Conservation (phyloP, 2,113 vertebrate species). For the Pluvianellus socialis region DNA sequence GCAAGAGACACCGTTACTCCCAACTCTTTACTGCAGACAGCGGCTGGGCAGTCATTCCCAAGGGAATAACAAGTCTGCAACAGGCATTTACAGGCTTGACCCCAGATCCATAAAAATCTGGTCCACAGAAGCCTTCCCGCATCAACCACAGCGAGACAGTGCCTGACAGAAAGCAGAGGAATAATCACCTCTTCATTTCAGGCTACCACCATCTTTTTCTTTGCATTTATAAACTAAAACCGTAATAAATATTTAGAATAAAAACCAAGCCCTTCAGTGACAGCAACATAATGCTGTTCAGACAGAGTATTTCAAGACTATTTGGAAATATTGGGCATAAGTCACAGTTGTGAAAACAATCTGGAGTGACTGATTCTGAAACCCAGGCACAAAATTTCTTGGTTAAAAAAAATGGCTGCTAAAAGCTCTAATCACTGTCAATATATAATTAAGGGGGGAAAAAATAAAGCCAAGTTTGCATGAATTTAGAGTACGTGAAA, state of each 20-base stretch:
- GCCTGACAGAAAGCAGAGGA: neutral
- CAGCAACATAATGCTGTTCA: neutral
- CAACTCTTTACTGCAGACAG: accelerated
- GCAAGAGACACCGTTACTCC: neutral
- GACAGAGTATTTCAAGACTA: neutral
- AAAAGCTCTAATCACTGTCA: neutral
- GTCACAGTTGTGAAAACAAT: neutral
- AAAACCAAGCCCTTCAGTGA: neutral
- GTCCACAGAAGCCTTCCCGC: neutral
- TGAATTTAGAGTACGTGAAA: neutral
- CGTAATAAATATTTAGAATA: neutral
- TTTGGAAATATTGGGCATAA: neutral
- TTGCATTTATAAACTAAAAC: neutral
- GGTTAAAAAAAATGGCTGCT: neutral
- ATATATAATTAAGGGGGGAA: neutral
- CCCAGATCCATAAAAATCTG: neutral
- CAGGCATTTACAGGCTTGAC: neutral
- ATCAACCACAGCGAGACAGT: neutral
- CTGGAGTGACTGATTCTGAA: neutral
- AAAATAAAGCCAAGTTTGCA: neutral
- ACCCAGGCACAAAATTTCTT: neutral
- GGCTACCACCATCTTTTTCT: neutral
- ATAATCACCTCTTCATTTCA: neutral
- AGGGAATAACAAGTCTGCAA: neutral
- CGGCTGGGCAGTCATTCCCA: neutral